Evolutionary conservation across 2,797 vertebrate species (phyloP).

Genomic region (Eupleurogrammus muticus): DNA sequence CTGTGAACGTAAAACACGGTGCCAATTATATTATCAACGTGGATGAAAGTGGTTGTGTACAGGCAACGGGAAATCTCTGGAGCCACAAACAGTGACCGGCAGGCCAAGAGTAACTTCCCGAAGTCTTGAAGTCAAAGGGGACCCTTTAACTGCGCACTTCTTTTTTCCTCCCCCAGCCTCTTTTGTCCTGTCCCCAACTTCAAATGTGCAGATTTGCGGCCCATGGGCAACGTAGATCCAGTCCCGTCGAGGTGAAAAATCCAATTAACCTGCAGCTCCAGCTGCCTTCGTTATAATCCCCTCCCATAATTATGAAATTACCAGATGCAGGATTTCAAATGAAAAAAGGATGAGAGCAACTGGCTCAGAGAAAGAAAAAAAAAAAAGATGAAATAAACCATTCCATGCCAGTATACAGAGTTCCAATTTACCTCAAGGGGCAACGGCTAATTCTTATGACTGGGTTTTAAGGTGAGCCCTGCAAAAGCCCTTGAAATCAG

Average conservation of each 20-base stretch:
- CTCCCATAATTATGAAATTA: constrained; percentile 86
- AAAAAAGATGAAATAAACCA: constrained; percentile 76
- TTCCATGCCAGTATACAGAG: constrained; percentile 59
- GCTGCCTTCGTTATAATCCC: constrained; percentile 84
- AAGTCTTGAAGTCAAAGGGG: constrained; percentile 78
- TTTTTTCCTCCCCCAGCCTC: constrained; percentile 73
- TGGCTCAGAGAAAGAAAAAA: constrained; percentile 44
- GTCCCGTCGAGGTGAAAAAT: constrained; percentile 84
- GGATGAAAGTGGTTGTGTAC: constrained; percentile 69
- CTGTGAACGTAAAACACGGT: constrained; percentile 64
- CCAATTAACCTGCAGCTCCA: constrained; percentile 85
- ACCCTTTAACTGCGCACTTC: constrained; percentile 68
- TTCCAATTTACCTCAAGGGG: constrained; percentile 71
- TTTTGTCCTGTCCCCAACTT: constrained; percentile 83
- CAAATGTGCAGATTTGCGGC: constrained; percentile 80
- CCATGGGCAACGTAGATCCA: constrained; percentile 81
- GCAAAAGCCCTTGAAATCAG: constrained; percentile 59
- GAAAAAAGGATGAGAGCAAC: constrained; percentile 78
- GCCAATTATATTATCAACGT: constrained; percentile 73
- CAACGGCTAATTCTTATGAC: constrained; percentile 53
- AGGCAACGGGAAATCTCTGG: constrained; percentile 67
- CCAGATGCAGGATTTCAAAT: constrained; percentile 85
- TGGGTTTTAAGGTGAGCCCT: constrained; percentile 73
- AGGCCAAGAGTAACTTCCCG: constrained; percentile 74
- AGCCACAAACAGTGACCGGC: constrained; percentile 72